phyloP scores from a whole-genome alignment of 2,888 invertebrate species.

The Oscheius myriophilus region DNA sequence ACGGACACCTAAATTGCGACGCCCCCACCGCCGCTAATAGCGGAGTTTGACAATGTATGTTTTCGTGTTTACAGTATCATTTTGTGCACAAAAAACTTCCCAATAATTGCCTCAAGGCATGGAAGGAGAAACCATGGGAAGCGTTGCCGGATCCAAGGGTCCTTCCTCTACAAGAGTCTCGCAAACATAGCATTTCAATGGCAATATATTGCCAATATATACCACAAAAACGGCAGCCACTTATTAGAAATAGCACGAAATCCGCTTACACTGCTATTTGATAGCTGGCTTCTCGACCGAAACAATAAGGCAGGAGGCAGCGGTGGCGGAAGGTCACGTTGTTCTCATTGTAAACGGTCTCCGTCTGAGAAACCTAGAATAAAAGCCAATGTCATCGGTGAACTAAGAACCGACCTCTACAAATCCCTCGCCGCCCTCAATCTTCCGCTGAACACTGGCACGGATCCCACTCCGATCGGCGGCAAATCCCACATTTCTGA shows the following conservation, averaged over 20 bases:
- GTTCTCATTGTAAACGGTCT: conserved; percentile 37
- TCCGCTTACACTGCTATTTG: conserved; percentile 35
- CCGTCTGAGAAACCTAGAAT: conserved; percentile 46
- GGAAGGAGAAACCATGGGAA: too few relatives aligned
- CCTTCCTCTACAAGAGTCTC: too few relatives aligned
- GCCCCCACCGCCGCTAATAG: too few relatives aligned
- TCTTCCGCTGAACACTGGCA: conserved; percentile 10
- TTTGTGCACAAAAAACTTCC: too few relatives aligned
- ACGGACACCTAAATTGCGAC: too few relatives aligned
- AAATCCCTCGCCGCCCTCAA: not conserved
- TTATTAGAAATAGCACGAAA: conserved; percentile 2
- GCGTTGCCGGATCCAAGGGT: too few relatives aligned
- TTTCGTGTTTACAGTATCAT: too few relatives aligned
- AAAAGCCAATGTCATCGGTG: not conserved
- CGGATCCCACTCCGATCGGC: conserved; percentile 8
- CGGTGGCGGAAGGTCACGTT: conserved; percentile 35
- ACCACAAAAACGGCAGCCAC: not conserved
- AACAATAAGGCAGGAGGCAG: conserved; percentile 33
- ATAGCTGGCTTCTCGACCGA: conserved; percentile 37
- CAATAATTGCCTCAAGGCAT: too few relatives aligned
- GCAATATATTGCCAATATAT: too few relatives aligned
- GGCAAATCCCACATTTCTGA: conserved; percentile 18
- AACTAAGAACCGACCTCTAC: conserved; percentile 2
- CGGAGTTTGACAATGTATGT: too few relatives aligned
- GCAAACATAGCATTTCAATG: too few relatives aligned